phyloP scores from a whole-genome alignment of 2,113 vertebrate species.

The Tiliqua scincoides region DNA sequence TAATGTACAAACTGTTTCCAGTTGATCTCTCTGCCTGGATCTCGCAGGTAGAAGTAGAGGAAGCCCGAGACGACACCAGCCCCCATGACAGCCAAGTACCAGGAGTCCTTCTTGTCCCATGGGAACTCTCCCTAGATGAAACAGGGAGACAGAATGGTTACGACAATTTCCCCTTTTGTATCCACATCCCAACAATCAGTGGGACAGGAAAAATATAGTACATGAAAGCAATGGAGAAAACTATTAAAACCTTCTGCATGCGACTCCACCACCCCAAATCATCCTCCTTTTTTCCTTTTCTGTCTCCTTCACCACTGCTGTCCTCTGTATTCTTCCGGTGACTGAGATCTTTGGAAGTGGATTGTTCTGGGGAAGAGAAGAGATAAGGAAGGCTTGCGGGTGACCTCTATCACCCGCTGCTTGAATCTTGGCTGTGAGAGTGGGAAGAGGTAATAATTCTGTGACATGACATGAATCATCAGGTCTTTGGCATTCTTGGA shows the following conservation, averaged over 20 bases:
- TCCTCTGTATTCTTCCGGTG: conserved; percentile 3
- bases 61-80: conserved; percentile 72
- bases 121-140: conserved; percentile 74
- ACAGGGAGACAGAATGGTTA: not conserved
- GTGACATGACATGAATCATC: not conserved
- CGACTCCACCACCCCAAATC: conserved; percentile 51
- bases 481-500: too few relatives aligned
- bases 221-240: not conserved
- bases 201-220: not conserved
- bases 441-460: not conserved
- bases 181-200: not conserved
- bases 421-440: not conserved
- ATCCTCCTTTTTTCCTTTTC: conserved; percentile 36
- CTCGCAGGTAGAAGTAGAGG: conserved; percentile 73
- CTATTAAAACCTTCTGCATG: conserved; percentile 52
- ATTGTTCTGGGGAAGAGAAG: conserved; percentile 15
- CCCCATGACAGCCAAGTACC: conserved; percentile 61
- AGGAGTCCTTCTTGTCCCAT: conserved; percentile 67
- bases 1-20: conserved; percentile 81
- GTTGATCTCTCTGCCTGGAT: conserved; percentile 77
- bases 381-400: not conserved
- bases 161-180: not conserved
- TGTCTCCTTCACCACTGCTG: not conserved
- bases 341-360: conserved; percentile 27
- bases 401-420: not conserved